Base-by-base conservation (phyloP, 1,140 invertebrate species). In the Aphis gossypii region DNA sequence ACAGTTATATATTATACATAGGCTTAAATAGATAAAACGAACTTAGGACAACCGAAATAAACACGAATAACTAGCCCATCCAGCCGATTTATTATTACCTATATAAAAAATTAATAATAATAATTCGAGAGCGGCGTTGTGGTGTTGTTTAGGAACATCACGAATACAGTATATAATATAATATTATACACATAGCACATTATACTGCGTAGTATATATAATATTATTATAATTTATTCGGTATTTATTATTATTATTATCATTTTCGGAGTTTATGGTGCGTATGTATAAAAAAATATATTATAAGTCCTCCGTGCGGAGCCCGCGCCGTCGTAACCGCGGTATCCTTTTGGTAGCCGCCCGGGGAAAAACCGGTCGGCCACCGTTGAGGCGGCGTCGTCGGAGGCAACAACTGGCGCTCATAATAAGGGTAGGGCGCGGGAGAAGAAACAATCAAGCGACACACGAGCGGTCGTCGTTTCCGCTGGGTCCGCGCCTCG, bases 351-450 rank as follows among this genome's bases (percentile, higher is more conserved):
- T 93, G 56, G 92, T 93, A 93, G 92, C 92, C 92, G 92, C 92
- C 82, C 82, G 92, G 92, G 91, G 92, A 83, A 93, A 92, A 93
- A 93, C 92, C 92, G 92, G 92, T 93, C 92, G 92, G 92, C 92
- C 92, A 93, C 92, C 82, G 92, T 93, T 68, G 92, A 86, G 76
- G 90, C 90, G 76, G 8, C 44, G 68, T 14, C 68, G 76, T 46
- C 68, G n/a, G 90, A 76, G 90, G 56, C 89, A 90, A 90, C 54
- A 68, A 90, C 89, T 44, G 89, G 88, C 88, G 88, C 60, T 90
- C 56, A 56, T 41, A 38, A 89, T 56, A 41, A 60, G 23, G 35
- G 51, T 38, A 41, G 88, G 46, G 46, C 46, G 82, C n/a, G 48
- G 20, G 44, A n/a, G 23, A 54, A 84, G 23, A 93, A 54, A 86